Evolutionary conservation across 2,113 vertebrate genomes (phyloP).

Genomic region (Corythaixoides concolor): DNA sequence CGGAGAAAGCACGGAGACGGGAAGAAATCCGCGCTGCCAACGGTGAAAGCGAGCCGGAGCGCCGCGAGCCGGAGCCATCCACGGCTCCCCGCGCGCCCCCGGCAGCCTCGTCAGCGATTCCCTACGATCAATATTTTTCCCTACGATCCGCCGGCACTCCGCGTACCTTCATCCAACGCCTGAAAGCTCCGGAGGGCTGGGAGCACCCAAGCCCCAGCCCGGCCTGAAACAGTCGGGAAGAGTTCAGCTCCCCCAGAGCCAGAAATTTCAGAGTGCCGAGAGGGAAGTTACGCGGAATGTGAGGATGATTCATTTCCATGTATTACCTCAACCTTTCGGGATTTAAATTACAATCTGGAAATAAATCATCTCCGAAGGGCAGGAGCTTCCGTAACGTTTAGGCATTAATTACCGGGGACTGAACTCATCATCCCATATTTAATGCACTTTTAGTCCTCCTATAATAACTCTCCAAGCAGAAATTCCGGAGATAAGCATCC

Average conservation of each 20-base stretch:
- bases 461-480: constrained; percentile 6
- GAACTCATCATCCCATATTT: constrained; percentile 18
- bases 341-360: constrained; percentile 38
- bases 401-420: constrained; percentile 52
- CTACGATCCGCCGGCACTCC: too few relatives aligned
- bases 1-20: too few relatives aligned
- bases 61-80: too few relatives aligned
- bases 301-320: constrained; percentile 29
- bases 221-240: not conserved
- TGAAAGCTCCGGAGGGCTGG: not conserved
- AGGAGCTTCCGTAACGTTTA: not conserved
- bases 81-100: too few relatives aligned
- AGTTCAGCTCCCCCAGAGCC: not conserved
- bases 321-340: constrained; percentile 24
- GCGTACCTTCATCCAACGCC: not conserved
- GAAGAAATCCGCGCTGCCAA: too few relatives aligned
- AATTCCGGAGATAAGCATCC: not conserved
- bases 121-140: too few relatives aligned
- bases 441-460: not conserved
- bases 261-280: not conserved
- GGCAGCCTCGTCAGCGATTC: not conserved
- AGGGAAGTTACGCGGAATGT: not conserved
- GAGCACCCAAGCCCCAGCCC: not conserved
- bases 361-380: constrained; percentile 32
- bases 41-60: too few relatives aligned